Evolutionary conservation across 2,888 invertebrate species (phyloP), one percentile per base, ranked within the genome.

Genomic region (Cephus runcator): DNA sequence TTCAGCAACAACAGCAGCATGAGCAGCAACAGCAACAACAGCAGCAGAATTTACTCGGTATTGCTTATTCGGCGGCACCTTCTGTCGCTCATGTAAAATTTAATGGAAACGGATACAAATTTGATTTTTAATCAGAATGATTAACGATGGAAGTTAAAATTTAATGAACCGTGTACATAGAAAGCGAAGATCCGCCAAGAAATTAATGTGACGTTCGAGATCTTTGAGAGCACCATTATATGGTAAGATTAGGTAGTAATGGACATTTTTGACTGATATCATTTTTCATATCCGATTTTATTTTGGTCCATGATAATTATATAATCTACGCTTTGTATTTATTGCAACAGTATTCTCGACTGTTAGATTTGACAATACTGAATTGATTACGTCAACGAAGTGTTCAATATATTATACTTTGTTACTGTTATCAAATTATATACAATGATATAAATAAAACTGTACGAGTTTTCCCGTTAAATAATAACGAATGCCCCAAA

Each of bases 21-120:
- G 69, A 87, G 69, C 83, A 80, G 75, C 84, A 84, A 73, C 81
- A 79, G 34, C 82, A 81, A 79, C 85, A 81, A 12, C 83, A 81
- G 69, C 71, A 78, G 15, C 86, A 87, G 30, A 88, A 84, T 82
- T 85, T 90, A 68, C 81, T 92, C 75, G 91, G 92, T 12, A 83
- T 92, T 68, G 89, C 92, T 86, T 91, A 89, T 82, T 93, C 93
- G 30, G 88, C 93, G 31, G 92, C 93, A 1, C 91, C 92, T 69
- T 89, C 92, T 35, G 93, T 93, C 2, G 92, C 93, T 11, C 92
- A 92, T 77, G 93, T 93, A 1, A 93, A 92, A 83, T 92, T 92
- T 82, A 89, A 88, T 12, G 92, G 92, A 76, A 92, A 92, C 78
- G 90, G 89, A 34, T 89, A 90, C 77, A 89, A 89, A 79, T 88